These are phyloP conservation scores for Gasteruption jaculator DNA, from an alignment of 2,888 invertebrate genomes.

Conservation along the genomic window DNA sequence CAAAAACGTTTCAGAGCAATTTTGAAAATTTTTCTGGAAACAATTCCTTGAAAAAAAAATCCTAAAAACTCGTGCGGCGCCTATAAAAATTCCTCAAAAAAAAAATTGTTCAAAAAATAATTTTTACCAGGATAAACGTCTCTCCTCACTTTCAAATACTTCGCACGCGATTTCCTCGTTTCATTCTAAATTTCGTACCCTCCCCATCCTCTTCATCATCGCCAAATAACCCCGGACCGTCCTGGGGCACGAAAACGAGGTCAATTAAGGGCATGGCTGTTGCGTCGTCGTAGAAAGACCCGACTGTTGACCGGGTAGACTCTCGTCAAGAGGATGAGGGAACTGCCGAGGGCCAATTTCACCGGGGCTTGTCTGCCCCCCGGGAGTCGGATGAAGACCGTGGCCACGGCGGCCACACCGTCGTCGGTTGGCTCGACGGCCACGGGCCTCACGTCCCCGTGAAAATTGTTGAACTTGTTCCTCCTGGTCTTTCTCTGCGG, in stretches of 20 bases:
- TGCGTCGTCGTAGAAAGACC: constrained; percentile 59
- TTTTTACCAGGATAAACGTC: too few relatives aligned
- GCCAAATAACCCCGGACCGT: neutral
- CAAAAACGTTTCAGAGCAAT: neutral
- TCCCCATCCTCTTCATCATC: neutral
- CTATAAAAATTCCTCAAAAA: neutral
- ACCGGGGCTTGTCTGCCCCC: constrained; percentile 78
- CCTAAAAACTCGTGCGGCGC: too few relatives aligned
- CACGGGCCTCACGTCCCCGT: constrained; percentile 69
- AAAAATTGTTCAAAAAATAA: too few relatives aligned
- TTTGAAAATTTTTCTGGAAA: neutral
- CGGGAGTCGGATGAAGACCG: constrained; percentile 85
- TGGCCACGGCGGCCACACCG: constrained; percentile 85
- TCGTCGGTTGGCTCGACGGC: constrained; percentile 90
- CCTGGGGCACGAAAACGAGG: constrained; percentile 7
- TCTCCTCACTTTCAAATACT: too few relatives aligned
- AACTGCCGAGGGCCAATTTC: constrained; percentile 75
- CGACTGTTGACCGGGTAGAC: constrained; percentile 59
- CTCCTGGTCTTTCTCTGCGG: constrained; percentile 44
- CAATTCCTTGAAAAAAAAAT: too few relatives aligned
- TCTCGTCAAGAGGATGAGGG: constrained; percentile 68
- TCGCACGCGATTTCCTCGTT: too few relatives aligned
- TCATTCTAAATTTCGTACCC: too few relatives aligned
- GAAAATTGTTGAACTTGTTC: constrained; percentile 41
- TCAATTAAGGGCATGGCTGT: constrained; percentile 54